Evolutionary conservation across 1,140 invertebrate species (phyloP), one percentile per base, ranked within the genome.

Genomic region (Brachionus sp.): DNA sequence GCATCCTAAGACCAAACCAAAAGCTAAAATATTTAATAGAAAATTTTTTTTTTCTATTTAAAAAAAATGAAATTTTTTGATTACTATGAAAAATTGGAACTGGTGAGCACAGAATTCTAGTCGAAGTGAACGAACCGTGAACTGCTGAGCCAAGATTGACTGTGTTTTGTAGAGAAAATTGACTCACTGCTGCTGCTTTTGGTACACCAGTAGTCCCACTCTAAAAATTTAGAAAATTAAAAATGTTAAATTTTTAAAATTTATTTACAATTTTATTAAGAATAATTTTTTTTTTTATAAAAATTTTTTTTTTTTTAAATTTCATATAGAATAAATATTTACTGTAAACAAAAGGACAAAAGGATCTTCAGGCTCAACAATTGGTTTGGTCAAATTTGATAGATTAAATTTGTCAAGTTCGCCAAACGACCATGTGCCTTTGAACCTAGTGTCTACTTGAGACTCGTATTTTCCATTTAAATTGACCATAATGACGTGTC

Each of bases 21-120:
- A 95, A n/a, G 93, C 95, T 87, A 98, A 96, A 87, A 97, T n/a
- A 98, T 10, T 97, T 90, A 0, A 78, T 5, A 46, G n/a, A 9
- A n/a, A 77, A 10, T 39, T n/a, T n/a, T n/a, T n/a, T n/a, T n/a
- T n/a, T n/a, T n/a, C n/a, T n/a, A n/a, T n/a, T n/a, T n/a, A n/a
- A n/a, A 6, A 0, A 77, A 33, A 29, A 33, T 46, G 33, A 62
- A 44, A 53, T 25, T 62, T 23, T 44, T 19, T 23, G 1, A 50
- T 70, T 70, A 39, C 82, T 70, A 23, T 53, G 73, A 57, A 77
- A 57, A 46, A 64, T 84, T 83, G 75, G 50, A 10, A 57, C 68
- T 44, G 82, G 46, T 13, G 62, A 53, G 13, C 64, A 73, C 9
- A 83, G 3, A 19, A 25, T 37, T 37, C 44, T 12, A 23, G 44